Base-by-base conservation (phyloP, 2,113 vertebrate genomes). In the Grammomys surdaster region DNA sequence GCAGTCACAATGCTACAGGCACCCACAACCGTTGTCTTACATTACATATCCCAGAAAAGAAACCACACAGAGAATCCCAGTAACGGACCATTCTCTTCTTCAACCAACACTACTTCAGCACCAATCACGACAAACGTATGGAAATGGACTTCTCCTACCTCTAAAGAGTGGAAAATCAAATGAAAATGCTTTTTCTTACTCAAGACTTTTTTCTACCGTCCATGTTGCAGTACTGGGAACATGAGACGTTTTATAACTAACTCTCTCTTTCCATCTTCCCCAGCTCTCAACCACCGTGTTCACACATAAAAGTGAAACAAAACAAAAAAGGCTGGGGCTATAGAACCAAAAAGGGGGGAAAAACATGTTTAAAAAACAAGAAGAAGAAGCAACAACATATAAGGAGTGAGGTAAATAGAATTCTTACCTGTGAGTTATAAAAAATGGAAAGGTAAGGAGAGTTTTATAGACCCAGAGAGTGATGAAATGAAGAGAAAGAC, bases 401-500 rank as follows among this genome's bases (percentile, higher is more conserved):
- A 89, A 93, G 70, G 56, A 94, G 91, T 72, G 46, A 97, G 58
- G 69, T 63, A 88, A 91, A 73, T 73, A 91, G 95, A 87, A 97
- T 97, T 84, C 63, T 78, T 94, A 69, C n/a, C 90, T 22, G 40
- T 73, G 63, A 94, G 51, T 94, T 96, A 95, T 85, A 94, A 97
- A 97, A 95, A 95, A 63, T 88, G 75, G 73, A 97, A 94, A 96
- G 2, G 81, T 84, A 70, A 69, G 95, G 86, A 40, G 14, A 89
- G 85, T 96, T 98, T 96, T 96, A 97, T 85, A 80, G 80, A 98
- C 86, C 43, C 40, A 92, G 96, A 94, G 88, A 90, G 17, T 11
- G 89, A 90, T 87, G 92, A 92, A 94, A 92, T 26, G 78, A 97
- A 96, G 95, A 98, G 95, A 96, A 97, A 76, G 69, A 97, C 89